phyloP scores from a whole-genome alignment of 1,140 invertebrate genomes.

The Cotesia vestalis region DNA sequence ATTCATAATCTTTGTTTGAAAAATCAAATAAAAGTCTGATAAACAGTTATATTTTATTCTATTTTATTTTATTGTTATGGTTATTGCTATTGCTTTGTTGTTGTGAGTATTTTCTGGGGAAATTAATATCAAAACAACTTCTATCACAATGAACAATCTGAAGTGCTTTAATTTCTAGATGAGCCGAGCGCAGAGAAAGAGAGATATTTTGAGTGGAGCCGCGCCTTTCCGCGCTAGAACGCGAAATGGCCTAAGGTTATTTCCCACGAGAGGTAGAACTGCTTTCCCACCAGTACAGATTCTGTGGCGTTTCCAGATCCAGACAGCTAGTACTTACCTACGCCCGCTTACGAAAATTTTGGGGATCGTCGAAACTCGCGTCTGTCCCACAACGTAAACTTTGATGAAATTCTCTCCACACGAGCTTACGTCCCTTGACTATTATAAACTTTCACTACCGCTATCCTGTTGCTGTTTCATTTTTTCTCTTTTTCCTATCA shows the following conservation, averaged over 20 bases:
- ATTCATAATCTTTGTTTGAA: too few relatives aligned
- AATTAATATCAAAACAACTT: conserved; percentile 39
- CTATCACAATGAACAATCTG: not conserved
- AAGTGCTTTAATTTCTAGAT: conserved; percentile 34
- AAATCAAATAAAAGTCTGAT: too few relatives aligned
- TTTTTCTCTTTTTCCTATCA: not conserved
- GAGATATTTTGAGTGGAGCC: not conserved
- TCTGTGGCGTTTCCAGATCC: conserved; percentile 32
- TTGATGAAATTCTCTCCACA: conserved; percentile 33
- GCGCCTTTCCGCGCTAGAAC: conserved; percentile 31
- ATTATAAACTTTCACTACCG: conserved; percentile 29
- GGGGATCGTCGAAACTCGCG: conserved; percentile 18
- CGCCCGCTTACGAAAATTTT: conserved; percentile 32
- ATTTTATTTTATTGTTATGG: too few relatives aligned
- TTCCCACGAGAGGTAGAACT: conserved; percentile 44
- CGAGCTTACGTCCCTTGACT: conserved; percentile 21
- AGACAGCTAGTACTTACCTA: conserved; percentile 28
- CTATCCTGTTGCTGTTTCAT: not conserved
- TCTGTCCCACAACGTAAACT: conserved; percentile 29
- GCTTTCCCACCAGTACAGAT: conserved; percentile 17
- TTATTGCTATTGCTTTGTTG: too few relatives aligned
- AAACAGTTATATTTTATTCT: too few relatives aligned
- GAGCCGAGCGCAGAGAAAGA: conserved; percentile 9
- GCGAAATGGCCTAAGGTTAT: conserved; percentile 44
- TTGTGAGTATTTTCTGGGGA: too few relatives aligned